Evolutionary conservation across 1,140 invertebrate genomes (phyloP).

Genomic region (Brachionus plicatilis): DNA sequence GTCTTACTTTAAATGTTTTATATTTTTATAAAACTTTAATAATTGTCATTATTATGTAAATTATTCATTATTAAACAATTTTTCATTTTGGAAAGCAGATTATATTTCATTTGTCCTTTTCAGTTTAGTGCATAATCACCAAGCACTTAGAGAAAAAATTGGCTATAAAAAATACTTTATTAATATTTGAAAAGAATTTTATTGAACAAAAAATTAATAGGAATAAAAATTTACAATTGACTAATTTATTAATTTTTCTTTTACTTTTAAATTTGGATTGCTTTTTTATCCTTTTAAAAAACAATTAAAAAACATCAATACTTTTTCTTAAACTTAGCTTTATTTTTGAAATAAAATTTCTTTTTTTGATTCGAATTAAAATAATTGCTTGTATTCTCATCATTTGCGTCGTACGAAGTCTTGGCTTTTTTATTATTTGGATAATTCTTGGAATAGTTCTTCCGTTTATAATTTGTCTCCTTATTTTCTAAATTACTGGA

Average conservation of each 20-base stretch:
- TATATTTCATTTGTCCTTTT: no score
- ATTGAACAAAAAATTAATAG: neutral
- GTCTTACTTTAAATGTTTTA: no score
- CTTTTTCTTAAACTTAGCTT: constrained; percentile 18
- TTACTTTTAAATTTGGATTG: neutral
- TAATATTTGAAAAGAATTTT: neutral
- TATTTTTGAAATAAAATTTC: constrained; percentile 29
- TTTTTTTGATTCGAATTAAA: constrained; percentile 15
- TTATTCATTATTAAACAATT: no score
- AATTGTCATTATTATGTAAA: no score
- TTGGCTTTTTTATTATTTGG: constrained; percentile 26
- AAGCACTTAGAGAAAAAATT: neutral
- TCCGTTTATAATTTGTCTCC: neutral
- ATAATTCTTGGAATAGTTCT: constrained; percentile 1
- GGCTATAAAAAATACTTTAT: neutral
- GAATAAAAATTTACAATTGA: neutral
- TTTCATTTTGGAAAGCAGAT: no score
- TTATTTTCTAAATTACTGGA: neutral
- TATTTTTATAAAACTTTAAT: no score
- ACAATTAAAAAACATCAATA: neutral
- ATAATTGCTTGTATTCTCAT: neutral
- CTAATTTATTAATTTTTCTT: neutral
- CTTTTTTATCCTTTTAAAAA: neutral
- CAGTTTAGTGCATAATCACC: neutral
- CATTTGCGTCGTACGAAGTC: neutral